Conservation (phyloP, 2,797 vertebrate genomes). For the Neostethus bicornis region DNA sequence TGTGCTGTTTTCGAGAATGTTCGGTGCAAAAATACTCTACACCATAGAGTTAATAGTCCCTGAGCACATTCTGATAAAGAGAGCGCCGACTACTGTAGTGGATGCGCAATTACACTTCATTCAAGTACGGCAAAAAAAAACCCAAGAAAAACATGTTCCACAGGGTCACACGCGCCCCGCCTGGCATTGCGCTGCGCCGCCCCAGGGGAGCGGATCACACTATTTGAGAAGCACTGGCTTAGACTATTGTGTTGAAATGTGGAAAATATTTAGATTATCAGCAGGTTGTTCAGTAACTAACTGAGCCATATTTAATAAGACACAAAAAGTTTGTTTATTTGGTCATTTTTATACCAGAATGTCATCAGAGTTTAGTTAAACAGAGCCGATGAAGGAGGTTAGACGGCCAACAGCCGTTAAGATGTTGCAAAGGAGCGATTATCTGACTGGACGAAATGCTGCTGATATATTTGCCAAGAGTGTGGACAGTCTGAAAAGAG, state of each 20-base stretch:
- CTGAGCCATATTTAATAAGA: neutral
- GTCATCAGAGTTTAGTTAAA: neutral
- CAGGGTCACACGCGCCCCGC: too few relatives aligned
- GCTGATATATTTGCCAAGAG: constrained; percentile 56
- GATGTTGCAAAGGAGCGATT: constrained; percentile 55
- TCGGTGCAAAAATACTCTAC: too few relatives aligned
- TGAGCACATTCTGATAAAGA: too few relatives aligned
- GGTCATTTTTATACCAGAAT: neutral
- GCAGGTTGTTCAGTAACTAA: neutral
- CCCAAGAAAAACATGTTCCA: too few relatives aligned
- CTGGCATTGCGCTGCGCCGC: too few relatives aligned
- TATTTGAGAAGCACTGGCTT: too few relatives aligned
- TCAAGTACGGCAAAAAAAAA: too few relatives aligned
- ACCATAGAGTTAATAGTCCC: too few relatives aligned
- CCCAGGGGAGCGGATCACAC: too few relatives aligned
- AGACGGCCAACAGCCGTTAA: constrained; percentile 52
- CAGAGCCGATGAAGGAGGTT: neutral
- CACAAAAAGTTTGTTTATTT: neutral
- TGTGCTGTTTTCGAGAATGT: too few relatives aligned
- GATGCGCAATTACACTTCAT: too few relatives aligned
- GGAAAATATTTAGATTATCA: neutral
- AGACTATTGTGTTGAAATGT: neutral
- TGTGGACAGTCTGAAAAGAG: constrained; percentile 32
- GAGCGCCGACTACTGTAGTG: too few relatives aligned
- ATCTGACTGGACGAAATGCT: constrained; percentile 65